phyloP scores from a whole-genome alignment of 2,888 invertebrate species.

The Neelides folsomi region DNA sequence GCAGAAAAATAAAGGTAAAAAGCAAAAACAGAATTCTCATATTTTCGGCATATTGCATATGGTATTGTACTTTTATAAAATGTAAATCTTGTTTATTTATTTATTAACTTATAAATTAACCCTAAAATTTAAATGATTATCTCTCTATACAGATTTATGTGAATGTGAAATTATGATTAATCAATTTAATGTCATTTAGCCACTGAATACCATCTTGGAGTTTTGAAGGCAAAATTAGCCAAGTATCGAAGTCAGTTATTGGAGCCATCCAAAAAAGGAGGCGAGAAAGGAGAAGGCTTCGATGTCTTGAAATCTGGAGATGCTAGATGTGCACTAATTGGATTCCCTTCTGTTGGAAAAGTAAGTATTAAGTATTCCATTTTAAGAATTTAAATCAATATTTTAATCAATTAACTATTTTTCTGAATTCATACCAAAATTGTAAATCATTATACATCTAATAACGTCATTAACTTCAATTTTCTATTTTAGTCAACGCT shows the following conservation, averaged over 20 bases:
- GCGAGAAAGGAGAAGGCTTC: constrained; percentile 91
- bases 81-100: background rate
- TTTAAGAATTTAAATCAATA: background rate
- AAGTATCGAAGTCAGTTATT: constrained; percentile 87
- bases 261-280: constrained; percentile 81
- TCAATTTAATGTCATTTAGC: constrained; percentile 48
- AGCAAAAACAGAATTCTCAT: too few species aligned
- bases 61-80: background rate
- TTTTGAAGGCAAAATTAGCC: constrained; percentile 90
- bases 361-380: constrained; percentile 39
- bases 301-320: constrained; percentile 99
- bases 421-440: background rate
- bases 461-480: too few species aligned
- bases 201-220: constrained; percentile 96
- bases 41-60: too few species aligned
- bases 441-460: background rate
- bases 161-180: background rate
- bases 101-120: too few species aligned
- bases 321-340: constrained; percentile 92
- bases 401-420: background rate
- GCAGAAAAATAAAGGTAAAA: constrained; percentile 96
- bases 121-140: too few species aligned
- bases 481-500: constrained; percentile 61
- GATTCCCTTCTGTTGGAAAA: constrained; percentile 97
- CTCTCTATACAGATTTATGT: background rate